These are phyloP conservation scores for Semaprochilodus insignis DNA, from an alignment of 2,797 vertebrate species.

Conservation along the genomic window DNA sequence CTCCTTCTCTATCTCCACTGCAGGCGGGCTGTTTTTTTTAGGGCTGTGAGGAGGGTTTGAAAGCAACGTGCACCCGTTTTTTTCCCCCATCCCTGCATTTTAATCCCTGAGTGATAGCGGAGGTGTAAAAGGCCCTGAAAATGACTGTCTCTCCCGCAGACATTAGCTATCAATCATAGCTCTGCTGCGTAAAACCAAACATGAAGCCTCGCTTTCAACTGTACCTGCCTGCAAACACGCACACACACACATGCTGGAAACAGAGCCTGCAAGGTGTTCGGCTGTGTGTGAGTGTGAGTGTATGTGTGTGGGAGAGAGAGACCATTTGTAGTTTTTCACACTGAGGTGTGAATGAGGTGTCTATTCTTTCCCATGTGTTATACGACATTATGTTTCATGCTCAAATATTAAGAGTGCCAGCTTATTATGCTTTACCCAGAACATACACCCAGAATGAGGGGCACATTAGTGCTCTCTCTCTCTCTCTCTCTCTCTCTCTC, in stretches of 20 bases:
- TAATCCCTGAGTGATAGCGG: slow-evolving; percentile 62
- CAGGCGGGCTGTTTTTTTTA: slow-evolving; percentile 51
- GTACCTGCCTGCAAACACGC: slow-evolving; percentile 39
- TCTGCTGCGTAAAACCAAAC: slow-evolving; percentile 55
- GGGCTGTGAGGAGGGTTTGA: slow-evolving; percentile 40
- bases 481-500: neutral
- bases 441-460: slow-evolving; percentile 38
- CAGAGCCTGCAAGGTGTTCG: slow-evolving; percentile 34
- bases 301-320: slow-evolving; percentile 22
- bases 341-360: slow-evolving; percentile 50
- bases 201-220: slow-evolving; percentile 23
- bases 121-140: slow-evolving; percentile 56
- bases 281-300: neutral
- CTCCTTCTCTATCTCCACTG: slow-evolving; percentile 27
- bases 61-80: slow-evolving; percentile 38
- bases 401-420: slow-evolving; percentile 56
- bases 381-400: slow-evolving; percentile 48
- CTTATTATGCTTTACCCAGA: slow-evolving; percentile 46
- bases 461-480: slow-evolving; percentile 20
- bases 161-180: slow-evolving; percentile 76
- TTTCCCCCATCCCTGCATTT: slow-evolving; percentile 59
- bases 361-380: slow-evolving; percentile 43
- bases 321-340: slow-evolving; percentile 49
- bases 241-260: slow-evolving; percentile 24
- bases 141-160: slow-evolving; percentile 76